phyloP scores from a whole-genome alignment of 1,140 invertebrate genomes.

The Drosophila busckii region DNA sequence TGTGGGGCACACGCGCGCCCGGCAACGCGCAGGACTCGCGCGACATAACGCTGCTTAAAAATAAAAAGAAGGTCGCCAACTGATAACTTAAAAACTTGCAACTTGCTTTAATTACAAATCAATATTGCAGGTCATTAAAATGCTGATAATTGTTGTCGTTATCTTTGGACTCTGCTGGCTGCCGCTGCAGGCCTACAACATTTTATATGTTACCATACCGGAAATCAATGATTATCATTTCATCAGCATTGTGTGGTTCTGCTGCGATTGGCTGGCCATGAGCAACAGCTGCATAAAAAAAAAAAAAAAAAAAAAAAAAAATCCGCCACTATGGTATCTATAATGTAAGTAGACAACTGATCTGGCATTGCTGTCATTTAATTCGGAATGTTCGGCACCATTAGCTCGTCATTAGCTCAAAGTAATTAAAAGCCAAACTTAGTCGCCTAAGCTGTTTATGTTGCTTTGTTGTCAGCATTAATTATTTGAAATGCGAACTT shows the following conservation, averaged over 20 bases:
- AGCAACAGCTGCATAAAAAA: conserved; percentile 92
- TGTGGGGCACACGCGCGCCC: conserved; percentile 88
- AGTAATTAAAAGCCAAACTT: too few species aligned
- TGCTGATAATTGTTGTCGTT: conserved; percentile 89
- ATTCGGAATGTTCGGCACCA: too few species aligned
- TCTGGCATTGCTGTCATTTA: too few species aligned
- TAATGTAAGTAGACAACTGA: conserved; percentile 83
- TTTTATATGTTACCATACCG: conserved; percentile 85
- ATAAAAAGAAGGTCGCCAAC: conserved; percentile 87
- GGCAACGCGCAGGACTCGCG: conserved; percentile 87
- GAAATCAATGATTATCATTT: conserved; percentile 87
- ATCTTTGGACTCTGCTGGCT: conserved; percentile 90
- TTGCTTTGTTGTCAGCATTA: too few species aligned
- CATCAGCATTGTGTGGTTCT: conserved; percentile 89
- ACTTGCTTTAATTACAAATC: conserved; percentile 15
- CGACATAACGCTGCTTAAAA: conserved; percentile 87
- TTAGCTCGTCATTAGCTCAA: too few species aligned
- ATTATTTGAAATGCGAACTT: too few species aligned
- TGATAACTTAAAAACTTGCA: neutral
- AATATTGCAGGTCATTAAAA: conserved; percentile 87
- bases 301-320: too few species aligned
- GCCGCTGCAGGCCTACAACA: conserved; percentile 88
- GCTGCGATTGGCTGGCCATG: conserved; percentile 92
- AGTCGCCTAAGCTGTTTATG: too few species aligned
- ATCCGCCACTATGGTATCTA: conserved; percentile 91